Evolutionary conservation across 1,140 invertebrate genomes (phyloP).

Genomic region (Drosophila setifemur): DNA sequence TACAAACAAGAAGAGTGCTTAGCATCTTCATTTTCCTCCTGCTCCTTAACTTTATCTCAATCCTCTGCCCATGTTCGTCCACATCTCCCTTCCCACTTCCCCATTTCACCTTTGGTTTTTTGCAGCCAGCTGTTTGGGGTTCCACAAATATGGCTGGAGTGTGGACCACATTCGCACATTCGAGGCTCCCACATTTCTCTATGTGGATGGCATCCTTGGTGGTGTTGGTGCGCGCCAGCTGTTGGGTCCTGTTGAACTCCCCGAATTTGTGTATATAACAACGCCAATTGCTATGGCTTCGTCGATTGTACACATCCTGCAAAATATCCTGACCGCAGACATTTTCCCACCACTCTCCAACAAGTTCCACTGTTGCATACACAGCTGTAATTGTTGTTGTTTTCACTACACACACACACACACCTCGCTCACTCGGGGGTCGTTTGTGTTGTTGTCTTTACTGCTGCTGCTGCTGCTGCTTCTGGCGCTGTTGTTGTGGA

Average conservation of each 20-base stretch:
- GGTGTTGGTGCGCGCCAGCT: constrained; percentile 54
- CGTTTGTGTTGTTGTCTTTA: constrained; percentile 10
- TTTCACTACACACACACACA: constrained; percentile 37
- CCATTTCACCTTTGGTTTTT: constrained; percentile 6
- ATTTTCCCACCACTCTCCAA: constrained; percentile 34
- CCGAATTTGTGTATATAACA: constrained; percentile 35
- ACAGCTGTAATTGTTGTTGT: constrained; percentile 74
- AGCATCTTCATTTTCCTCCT: constrained; percentile 11
- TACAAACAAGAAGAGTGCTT: constrained; percentile 4
- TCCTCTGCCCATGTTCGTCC: no score
- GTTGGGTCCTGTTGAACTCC: constrained; percentile 71
- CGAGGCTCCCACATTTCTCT: constrained; percentile 36
- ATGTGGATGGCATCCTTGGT: constrained; percentile 56
- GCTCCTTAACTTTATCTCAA: background rate
- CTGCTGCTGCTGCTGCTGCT: constrained; percentile 41
- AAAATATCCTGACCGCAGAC: constrained; percentile 57
- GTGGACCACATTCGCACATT: constrained; percentile 45
- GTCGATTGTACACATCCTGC: constrained; percentile 42
- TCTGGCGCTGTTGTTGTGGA: constrained; percentile 56
- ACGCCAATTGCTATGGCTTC: constrained; percentile 68
- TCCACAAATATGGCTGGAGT: constrained; percentile 56
- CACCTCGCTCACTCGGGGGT: background rate
- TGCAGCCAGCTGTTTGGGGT: constrained; percentile 58
- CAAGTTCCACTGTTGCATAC: constrained; percentile 29
- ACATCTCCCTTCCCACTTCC: background rate